Evolutionary conservation across 2,797 vertebrate genomes (phyloP), one percentile per base, ranked within the genome.

Genomic region (Melanogrammus aeglefinus): DNA sequence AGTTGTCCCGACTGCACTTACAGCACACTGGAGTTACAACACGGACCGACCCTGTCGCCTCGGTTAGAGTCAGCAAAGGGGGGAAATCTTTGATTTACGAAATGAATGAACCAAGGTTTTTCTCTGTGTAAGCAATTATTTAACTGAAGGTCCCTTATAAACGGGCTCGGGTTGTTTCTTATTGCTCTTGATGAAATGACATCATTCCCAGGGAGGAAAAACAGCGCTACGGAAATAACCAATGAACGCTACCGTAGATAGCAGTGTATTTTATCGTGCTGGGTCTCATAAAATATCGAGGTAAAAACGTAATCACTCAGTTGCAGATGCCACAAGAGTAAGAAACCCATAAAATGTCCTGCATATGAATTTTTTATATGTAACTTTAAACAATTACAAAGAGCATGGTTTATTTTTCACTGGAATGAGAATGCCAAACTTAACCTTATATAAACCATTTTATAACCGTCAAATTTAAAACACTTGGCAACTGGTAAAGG

Each of bases 1-100:
- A 73, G 78, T 86, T 83, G 79, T 86, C 85, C 85, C 88, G 90
- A 91, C 80, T 82, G 87, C 83, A 82, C 77, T 90, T 88, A 88
- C 84, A 89, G 88, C 87, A 75, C 88, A 77, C 81, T 73, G 63
- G 82, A 87, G 90, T 86, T 82, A 76, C 38, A 39, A 71, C 39
- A 47, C 12, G 13, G 73, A 33, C 1, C 57, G 8, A 27, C 57
- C 9, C 57, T 4, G 9, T 69, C 63, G 72, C 73, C 74, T n/a
- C 38, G 29, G 72, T 24, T n/a, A 63, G 75, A 63, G 21, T 57
- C 79, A 76, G 51, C 77, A 85, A 75, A 78, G 38, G 71, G 31
- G 21, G n/a, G 76, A 75, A 78, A 57, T 72, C 70, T 72, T 12
- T 72, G 33, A 72, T 69, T 12, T 12, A 27, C 3, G 21, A 63